A percentile compares a stretch with the other conserved stretches of the same genome.
These are phyloP conservation scores for Python bivittatus DNA, from an alignment of 2,113 vertebrate species.

Conservation along the genomic window DNA sequence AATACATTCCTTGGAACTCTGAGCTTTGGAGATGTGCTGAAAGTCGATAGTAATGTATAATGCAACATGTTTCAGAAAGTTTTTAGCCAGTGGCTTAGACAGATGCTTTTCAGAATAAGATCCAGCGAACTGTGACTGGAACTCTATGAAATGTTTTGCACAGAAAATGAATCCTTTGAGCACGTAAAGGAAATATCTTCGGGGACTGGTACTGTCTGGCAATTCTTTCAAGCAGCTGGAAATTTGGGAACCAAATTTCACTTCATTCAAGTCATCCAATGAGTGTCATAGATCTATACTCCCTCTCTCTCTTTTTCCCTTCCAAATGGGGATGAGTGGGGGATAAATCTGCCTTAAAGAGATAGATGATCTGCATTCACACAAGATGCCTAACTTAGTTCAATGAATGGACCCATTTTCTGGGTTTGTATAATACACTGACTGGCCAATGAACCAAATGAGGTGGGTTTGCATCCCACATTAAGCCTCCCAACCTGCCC, in stretches of 20 bases:
- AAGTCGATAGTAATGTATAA: slow-evolving; percentile 26
- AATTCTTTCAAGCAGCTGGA: slow-evolving; percentile 56
- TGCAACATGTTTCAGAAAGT: slow-evolving; percentile 51
- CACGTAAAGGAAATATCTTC: slow-evolving; percentile 59
- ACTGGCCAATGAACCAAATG: no score
- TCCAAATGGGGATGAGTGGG: not conserved
- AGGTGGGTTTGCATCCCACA: no score
- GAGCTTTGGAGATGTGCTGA: slow-evolving; percentile 29
- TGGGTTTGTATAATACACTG: no score
- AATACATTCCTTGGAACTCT: not conserved
- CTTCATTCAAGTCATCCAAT: slow-evolving; percentile 34
- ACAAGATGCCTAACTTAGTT: not conserved
- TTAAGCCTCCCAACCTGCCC: no score
- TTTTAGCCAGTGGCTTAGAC: slow-evolving; percentile 54
- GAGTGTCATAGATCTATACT: not conserved
- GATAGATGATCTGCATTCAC: not conserved
- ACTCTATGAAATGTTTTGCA: slow-evolving; percentile 62
- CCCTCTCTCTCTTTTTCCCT: not conserved
- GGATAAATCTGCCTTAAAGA: not conserved
- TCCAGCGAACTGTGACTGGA: slow-evolving; percentile 62
- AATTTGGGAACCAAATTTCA: slow-evolving; percentile 56
- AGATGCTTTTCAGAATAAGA: slow-evolving; percentile 62
- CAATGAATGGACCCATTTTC: not conserved
- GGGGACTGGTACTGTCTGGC: slow-evolving; percentile 38
- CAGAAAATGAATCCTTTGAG: slow-evolving; percentile 60